Conservation (phyloP, 2,113 vertebrate species). For the Cyphomyrus discorhynchus region DNA sequence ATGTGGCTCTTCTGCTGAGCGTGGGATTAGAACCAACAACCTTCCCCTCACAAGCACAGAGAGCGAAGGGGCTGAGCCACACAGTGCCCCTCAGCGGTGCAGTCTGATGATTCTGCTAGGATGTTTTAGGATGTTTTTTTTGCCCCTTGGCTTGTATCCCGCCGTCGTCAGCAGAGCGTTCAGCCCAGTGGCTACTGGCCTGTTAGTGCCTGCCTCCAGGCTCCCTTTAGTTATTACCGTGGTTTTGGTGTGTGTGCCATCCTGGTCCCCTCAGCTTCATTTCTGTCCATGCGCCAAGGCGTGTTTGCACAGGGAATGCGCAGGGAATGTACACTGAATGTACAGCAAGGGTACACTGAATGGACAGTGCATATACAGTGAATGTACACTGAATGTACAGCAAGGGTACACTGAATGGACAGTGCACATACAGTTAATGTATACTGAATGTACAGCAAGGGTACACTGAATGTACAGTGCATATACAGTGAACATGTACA, state of each 20-base stretch:
- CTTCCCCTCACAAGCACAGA: not conserved
- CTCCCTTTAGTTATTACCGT: not conserved
- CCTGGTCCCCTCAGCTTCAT: not conserved
- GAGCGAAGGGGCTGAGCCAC: not conserved
- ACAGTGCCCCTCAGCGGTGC: not conserved
- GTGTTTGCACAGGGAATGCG: not conserved
- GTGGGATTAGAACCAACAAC: not conserved
- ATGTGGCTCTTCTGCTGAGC: not conserved
- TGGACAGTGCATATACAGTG: not conserved
- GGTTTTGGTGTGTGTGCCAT: not conserved
- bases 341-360: not conserved
- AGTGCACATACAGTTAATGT: too few species aligned
- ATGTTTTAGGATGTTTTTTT: not conserved
- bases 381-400: too few species aligned
- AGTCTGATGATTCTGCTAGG: not conserved
- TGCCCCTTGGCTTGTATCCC: not conserved
- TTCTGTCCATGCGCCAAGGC: not conserved
- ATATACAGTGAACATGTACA: not conserved
- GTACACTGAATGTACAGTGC: slow-evolving; percentile 16
- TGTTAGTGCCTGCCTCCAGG: not conserved
- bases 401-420: too few species aligned
- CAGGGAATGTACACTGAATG: not conserved
- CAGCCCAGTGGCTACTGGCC: not conserved
- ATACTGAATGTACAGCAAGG: not conserved
- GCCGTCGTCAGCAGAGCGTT: not conserved